phyloP scores from a whole-genome alignment of 1,140 invertebrate genomes.

The Megalonaias nervosa region DNA sequence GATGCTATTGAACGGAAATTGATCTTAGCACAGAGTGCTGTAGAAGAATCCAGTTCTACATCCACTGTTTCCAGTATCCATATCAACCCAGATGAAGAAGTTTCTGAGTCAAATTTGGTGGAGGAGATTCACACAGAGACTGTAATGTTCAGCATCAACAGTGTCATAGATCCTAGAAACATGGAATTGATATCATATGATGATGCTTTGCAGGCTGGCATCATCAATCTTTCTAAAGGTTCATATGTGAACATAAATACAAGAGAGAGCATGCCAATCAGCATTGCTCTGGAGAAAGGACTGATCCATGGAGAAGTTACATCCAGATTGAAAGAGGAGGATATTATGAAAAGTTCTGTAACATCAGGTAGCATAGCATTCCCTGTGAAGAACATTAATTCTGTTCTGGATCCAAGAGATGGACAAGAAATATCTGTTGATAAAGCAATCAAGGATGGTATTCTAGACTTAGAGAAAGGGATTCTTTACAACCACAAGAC shows the following conservation, averaged over 20 bases:
- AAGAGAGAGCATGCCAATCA: conserved; percentile 76
- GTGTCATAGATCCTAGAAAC: conserved; percentile 86
- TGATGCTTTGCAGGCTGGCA: conserved; percentile 86
- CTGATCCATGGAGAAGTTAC: conserved; percentile 75
- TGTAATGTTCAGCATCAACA: conserved; percentile 71
- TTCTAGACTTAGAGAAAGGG: conserved; percentile 88
- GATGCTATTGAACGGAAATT: conserved; percentile 68
- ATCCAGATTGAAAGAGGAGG: conserved; percentile 58
- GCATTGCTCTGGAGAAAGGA: conserved; percentile 75
- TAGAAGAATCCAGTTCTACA: conserved; percentile 47
- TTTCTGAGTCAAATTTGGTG: conserved; percentile 59
- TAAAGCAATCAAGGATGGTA: conserved; percentile 76
- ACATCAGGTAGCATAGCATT: conserved; percentile 52
- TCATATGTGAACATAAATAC: conserved; percentile 83
- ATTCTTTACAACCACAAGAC: conserved; percentile 84
- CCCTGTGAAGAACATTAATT: conserved; percentile 77
- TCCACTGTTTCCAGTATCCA: conserved; percentile 61
- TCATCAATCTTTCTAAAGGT: conserved; percentile 86
- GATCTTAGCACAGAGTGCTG: conserved; percentile 57
- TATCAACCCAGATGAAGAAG: conserved; percentile 65
- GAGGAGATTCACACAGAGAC: conserved; percentile 68
- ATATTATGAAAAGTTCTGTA: conserved; percentile 59
- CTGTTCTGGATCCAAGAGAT: conserved; percentile 81
- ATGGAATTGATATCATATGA: conserved; percentile 86
- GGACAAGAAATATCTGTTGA: conserved; percentile 82